Conservation (phyloP, 2,113 vertebrate genomes). For the Megaptera novaeangliae region DNA sequence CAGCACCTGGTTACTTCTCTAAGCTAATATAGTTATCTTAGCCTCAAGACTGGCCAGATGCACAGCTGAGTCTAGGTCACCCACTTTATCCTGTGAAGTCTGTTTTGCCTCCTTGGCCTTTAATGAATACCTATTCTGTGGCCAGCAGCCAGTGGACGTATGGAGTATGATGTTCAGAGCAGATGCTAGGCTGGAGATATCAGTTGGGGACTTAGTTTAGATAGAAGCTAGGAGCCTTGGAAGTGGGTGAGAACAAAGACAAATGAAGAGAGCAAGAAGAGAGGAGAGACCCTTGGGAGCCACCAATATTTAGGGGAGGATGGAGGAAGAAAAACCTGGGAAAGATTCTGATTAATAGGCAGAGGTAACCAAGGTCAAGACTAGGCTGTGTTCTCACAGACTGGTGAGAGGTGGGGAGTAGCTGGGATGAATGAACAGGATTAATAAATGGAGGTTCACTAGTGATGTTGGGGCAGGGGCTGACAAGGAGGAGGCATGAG, state of each 20-base stretch:
- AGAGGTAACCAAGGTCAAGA: neutral
- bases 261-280: neutral
- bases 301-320: neutral
- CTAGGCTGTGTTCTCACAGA: neutral
- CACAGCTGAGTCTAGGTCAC: neutral
- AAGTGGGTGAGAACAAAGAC: neutral
- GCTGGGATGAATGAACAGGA: neutral
- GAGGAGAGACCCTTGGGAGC: neutral
- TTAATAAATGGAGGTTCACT: neutral
- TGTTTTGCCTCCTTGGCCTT: neutral
- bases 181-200: neutral
- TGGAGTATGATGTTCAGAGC: neutral
- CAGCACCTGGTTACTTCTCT: neutral
- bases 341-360: neutral
- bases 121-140: neutral
- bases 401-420: neutral
- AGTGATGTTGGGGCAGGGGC: neutral
- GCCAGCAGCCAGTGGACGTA: neutral
- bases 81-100: neutral
- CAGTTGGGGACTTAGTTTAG: neutral
- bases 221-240: neutral
- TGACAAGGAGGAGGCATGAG: neutral
- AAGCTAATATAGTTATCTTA: neutral
- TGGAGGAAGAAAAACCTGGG: neutral
- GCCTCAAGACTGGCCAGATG: neutral